Evolutionary conservation across 2,113 vertebrate genomes (phyloP), one percentile per base, ranked within the genome.

Genomic region (Neopipo cinnamomea): DNA sequence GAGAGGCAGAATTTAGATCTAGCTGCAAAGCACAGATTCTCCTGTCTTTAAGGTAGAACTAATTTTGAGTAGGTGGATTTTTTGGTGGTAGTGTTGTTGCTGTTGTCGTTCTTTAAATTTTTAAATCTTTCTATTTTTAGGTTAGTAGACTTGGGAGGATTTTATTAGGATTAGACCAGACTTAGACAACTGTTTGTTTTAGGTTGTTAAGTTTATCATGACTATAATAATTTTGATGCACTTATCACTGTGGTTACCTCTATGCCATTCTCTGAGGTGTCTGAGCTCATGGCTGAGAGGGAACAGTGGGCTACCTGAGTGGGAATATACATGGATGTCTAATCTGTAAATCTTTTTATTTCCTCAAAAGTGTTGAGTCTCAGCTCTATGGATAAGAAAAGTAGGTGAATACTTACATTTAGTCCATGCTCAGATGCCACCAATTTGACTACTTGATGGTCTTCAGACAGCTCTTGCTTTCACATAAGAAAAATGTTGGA

Each of bases 161-260:
- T 93, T 93, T n/a, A 23, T 81, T 52, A 90, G 33, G 79, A 88
- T 93, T 77, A 86, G 68, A 47, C 65, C 75, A 92, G 88, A 81
- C 41, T 85, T 71, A 74, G 4, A 8, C 63, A 92, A 93, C 41
- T 84, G 56, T 83, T 94, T 85, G 49, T 73, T 89, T 77, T 67
- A 79, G 55, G 19, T 55, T 84, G 31, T 41, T n/a, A 75, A 75
- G 25, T 55, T 71, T 44, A 18, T 68, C 41, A 41, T 85, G 56
- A 39, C 62, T 89, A 50, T 18, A 75, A 74, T 21, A 27, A 77
- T 81, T 92, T 88, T 78, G 65, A 94, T 75, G 35, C 47, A 63
- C 17, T 22, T 71, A 72, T 93, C 85, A 46, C 95, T 86, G 71
- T 96, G 79, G 90, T 96, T 91, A 97, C 90, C 42, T 52, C 5